phyloP scores from a whole-genome alignment of 2,113 vertebrate genomes.

The Bos taurus region DNA sequence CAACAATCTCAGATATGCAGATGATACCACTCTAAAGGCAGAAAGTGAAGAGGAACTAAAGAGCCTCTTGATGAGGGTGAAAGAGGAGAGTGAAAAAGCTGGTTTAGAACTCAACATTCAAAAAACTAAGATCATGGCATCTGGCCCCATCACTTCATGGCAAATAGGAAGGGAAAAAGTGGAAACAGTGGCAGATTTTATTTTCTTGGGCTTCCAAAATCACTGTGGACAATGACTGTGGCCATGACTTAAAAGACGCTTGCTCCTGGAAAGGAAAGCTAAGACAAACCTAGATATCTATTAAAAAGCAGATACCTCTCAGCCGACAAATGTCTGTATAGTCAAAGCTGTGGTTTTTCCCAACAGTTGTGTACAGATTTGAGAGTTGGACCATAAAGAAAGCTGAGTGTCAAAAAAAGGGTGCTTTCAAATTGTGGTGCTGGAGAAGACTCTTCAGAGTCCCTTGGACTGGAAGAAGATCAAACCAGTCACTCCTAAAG shows the following conservation, averaged over 20 bases:
- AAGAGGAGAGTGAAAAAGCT: neutral
- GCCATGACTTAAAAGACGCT: neutral
- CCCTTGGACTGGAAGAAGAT: neutral
- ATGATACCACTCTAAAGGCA: neutral
- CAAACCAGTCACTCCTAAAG: neutral
- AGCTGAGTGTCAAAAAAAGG: neutral
- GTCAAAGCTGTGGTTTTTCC: neutral
- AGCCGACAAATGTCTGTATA: neutral
- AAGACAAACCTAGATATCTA: neutral
- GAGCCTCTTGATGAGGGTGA: neutral
- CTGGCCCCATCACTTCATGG: neutral
- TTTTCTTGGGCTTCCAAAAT: neutral
- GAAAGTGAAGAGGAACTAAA: neutral
- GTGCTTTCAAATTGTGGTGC: neutral
- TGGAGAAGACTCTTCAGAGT: neutral
- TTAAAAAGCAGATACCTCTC: neutral
- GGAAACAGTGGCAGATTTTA: neutral
- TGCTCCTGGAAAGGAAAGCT: neutral
- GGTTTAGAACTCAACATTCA: neutral
- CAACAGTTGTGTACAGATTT: neutral
- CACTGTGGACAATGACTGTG: neutral
- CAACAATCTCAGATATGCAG: neutral
- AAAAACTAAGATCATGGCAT: neutral
- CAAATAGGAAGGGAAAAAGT: neutral
- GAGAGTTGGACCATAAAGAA: neutral